Percentiles rank a stretch among this genome's conserved stretches.
phyloP scores from a whole-genome alignment of 2,113 vertebrate species.

The Myiopsitta monachus region DNA sequence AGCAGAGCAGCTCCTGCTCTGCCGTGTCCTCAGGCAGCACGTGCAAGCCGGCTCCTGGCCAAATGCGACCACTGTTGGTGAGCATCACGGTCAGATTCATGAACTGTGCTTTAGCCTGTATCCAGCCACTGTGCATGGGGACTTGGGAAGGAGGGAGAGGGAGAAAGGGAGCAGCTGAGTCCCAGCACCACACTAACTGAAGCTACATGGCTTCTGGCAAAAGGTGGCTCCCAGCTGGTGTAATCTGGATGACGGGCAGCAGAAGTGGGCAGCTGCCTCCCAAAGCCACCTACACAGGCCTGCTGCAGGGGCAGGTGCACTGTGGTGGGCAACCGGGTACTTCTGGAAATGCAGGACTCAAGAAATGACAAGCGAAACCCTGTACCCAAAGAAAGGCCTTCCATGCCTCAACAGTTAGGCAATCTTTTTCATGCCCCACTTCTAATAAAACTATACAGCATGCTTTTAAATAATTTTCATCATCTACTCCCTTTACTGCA shows the following conservation, averaged over 20 bases:
- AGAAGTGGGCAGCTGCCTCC: not conserved
- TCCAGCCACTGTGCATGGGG: fast-evolving
- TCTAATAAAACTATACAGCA: not conserved
- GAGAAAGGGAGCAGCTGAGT: not conserved
- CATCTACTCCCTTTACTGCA: not conserved
- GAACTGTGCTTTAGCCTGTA: fast-evolving
- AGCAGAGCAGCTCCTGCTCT: not conserved
- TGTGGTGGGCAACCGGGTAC: fast-evolving
- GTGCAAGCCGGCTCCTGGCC: not conserved
- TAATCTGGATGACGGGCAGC: not conserved
- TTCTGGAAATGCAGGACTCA: fast-evolving
- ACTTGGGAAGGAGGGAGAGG: no score
- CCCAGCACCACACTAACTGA: not conserved
- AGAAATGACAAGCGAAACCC: no score
- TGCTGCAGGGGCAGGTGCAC: not conserved
- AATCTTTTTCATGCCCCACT: not conserved
- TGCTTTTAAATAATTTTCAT: not conserved
- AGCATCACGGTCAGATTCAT: fast-evolving
- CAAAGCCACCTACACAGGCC: not conserved
- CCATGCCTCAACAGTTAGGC: not conserved
- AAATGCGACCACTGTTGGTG: fast-evolving
- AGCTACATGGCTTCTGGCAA: fast-evolving
- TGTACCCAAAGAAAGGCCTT: not conserved
- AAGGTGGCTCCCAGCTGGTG: not conserved
- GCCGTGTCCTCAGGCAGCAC: not conserved